Evolutionary conservation across 2,797 vertebrate species (phyloP), one percentile per base, ranked within the genome.

Genomic region (Acanthurus leucopareius): DNA sequence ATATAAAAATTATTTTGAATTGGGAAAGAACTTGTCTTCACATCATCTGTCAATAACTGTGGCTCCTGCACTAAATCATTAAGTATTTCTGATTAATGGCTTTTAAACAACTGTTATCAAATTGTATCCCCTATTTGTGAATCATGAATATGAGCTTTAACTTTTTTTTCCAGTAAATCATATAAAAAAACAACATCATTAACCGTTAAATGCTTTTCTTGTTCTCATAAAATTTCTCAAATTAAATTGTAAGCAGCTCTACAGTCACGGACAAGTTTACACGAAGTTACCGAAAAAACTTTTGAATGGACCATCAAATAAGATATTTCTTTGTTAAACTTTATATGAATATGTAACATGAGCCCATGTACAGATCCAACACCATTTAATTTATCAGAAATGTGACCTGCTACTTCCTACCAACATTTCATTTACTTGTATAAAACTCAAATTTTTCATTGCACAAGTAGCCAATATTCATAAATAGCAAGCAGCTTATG

Each of bases 21-120:
- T 7, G 3, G 11, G 15, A 10, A 58, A 60, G 4, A 20, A 48
- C 70, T 72, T 76, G 72, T 67, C 45, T 64, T 71, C 62, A 32
- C 20, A 54, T 54, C 14, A 49, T 38, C 65, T 62, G 67, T 72
- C 73, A 58, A 65, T 32, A 65, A 10, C 63, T 20, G 7, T 11
- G 25, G 0, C 47, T 57, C 28, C 60, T 69, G 17, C 42, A n/a
- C 22, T 51, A 52, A 68, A 61, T 10, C 6, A 22, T n/a, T 44
- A 11, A 22, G 32, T 59, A 38, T 54, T 32, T 69, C 15, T 64
- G 42, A 75, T 48, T 19, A 49, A 25, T 44, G 44, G 38, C 53
- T 69, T 52, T 71, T 69, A 56, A n/a, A 69, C 17, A 77, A 15
- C 40, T 44, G 53, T 2, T 72, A 35, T 42, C 5, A 58, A 5